These are phyloP conservation scores for Myodes glareolus DNA, from an alignment of 2,113 vertebrate species.

Conservation along the genomic window DNA sequence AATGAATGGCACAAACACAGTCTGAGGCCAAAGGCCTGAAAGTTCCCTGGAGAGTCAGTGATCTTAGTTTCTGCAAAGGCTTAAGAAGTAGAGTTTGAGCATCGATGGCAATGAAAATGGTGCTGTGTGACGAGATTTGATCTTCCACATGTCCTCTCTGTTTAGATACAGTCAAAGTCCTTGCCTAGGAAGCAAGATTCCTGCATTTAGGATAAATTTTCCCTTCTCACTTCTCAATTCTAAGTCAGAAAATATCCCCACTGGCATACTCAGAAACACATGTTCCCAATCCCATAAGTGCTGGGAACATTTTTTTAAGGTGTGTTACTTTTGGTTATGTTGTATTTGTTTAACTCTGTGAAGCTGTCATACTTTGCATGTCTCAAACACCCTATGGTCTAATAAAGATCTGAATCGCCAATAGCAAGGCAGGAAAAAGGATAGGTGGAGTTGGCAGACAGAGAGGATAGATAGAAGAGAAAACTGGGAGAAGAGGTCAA, in stretches of 20 bases:
- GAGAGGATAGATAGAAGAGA: too few species aligned
- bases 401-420: too few species aligned
- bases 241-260: neutral
- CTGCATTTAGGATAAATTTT: neutral
- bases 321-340: too few species aligned
- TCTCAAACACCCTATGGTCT: too few species aligned
- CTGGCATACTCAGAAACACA: neutral
- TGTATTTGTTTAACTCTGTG: too few species aligned
- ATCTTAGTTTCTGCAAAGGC: neutral
- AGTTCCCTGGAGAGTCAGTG: neutral
- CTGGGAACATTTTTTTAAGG: too few species aligned
- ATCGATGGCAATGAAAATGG: neutral
- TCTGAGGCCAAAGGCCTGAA: neutral
- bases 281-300: neutral
- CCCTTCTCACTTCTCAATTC: neutral
- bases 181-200: neutral
- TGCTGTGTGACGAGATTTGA: neutral
- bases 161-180: neutral
- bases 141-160: neutral
- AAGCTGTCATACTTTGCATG: too few species aligned
- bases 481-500: too few species aligned
- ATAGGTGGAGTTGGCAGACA: too few species aligned
- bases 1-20: too few species aligned
- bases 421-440: too few species aligned
- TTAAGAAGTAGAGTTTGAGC: neutral